Base-by-base conservation (phyloP, 2,797 vertebrate species). In the Eulemur mongoz region DNA sequence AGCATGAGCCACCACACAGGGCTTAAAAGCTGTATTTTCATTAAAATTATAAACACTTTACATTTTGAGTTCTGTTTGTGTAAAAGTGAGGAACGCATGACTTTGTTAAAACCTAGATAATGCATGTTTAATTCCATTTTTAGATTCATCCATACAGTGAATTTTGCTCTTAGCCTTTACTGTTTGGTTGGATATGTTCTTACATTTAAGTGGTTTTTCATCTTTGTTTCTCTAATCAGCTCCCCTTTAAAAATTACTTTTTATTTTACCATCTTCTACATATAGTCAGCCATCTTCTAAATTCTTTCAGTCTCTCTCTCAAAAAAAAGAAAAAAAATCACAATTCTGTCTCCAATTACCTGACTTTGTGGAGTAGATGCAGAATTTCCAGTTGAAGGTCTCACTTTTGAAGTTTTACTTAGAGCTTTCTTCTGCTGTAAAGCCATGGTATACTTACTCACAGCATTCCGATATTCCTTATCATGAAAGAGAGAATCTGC, bases 401-500 rank as follows among this genome's bases (percentile, higher is more conserved):
- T 99, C 45, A 99, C 99, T 99, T 99, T 99, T 13, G 99, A 99
- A 2, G 99, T 99, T 98, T 99, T 99, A 98, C 99, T 99, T 91
- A 99, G 98, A 4, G 99, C 99, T 97, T 99, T 99, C 98, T 99
- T 99, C 98, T 99, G 99, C 97, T 99, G 99, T 91, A 99, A 98
- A 15, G 99, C 99, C 99, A 99, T 99, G 0, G 99, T 99, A 96
- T 99, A 99, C 96, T 99, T 99, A 97, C 99, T 99, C 76, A 99
- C 99, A 86, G 99, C 99, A 84, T 99, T 99, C 32, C 99, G 99
- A 93, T 99, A 99, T 11, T 99, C 99, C 97, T 99, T 99, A 95
- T 99, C 99, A 4, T 99, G 99, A 97, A 99, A 99, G 54, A 99
- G 99, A 94, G 99, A 99, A 97, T 99, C 99, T 2, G 99, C 99